These are phyloP conservation scores for Oncorhynchus tshawytscha DNA, from an alignment of 2,113 vertebrate species.

Conservation along the genomic window DNA sequence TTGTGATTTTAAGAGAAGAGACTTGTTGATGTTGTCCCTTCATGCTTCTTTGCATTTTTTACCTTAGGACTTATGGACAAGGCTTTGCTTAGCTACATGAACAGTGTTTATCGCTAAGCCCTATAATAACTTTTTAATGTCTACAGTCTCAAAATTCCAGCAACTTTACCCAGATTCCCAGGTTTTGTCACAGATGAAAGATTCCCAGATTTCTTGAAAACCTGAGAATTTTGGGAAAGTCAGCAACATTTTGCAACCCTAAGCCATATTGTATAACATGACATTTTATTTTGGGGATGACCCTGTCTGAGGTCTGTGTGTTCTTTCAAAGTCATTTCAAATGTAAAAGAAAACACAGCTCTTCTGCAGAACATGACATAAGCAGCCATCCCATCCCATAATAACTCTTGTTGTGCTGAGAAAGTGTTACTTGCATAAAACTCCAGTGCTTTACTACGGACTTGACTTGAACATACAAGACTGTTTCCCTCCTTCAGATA, in stretches of 20 bases:
- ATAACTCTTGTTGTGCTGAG: slow-evolving; percentile 48
- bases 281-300: too few species aligned
- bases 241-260: too few species aligned
- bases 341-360: too few species aligned
- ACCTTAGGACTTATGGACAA: background rate
- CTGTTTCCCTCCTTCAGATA: slow-evolving; percentile 68
- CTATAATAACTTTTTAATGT: background rate
- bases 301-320: too few species aligned
- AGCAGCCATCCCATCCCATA: background rate
- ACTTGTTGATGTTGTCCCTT: background rate
- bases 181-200: too few species aligned
- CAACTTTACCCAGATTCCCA: too few species aligned
- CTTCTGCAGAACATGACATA: too few species aligned
- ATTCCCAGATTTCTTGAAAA: too few species aligned
- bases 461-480: slow-evolving; percentile 72
- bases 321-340: too few species aligned
- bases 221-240: too few species aligned
- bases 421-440: slow-evolving; percentile 69
- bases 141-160: too few species aligned
- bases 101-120: background rate
- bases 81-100: background rate
- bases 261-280: too few species aligned
- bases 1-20: background rate
- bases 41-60: background rate
- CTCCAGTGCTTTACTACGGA: slow-evolving; percentile 74